These are phyloP conservation scores for Coreoperca whiteheadi DNA, from an alignment of 2,113 vertebrate species.

Conservation along the genomic window DNA sequence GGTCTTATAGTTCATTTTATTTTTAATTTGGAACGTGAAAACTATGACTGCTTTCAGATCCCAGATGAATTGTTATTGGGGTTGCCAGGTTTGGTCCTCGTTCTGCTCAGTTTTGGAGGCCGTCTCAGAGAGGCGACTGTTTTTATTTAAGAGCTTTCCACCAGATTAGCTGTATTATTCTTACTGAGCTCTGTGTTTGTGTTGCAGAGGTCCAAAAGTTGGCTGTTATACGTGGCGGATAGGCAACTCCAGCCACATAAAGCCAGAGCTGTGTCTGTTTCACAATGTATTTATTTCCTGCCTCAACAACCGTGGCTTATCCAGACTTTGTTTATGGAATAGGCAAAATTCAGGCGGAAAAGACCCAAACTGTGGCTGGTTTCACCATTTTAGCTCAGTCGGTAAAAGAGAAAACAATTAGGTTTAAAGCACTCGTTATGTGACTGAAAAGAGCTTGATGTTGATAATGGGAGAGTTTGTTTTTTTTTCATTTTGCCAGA, in stretches of 20 bases:
- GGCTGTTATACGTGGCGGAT: constrained; percentile 5
- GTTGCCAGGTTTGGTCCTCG: constrained; percentile 21
- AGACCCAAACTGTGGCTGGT: constrained; percentile 48
- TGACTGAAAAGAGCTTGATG: background rate
- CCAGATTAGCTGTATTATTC: constrained; percentile 68
- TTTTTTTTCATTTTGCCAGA: background rate
- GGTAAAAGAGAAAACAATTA: constrained; percentile 28
- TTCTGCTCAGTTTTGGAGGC: background rate
- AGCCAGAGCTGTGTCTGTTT: constrained; percentile 30
- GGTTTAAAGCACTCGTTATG: constrained; percentile 7
- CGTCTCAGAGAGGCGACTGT: background rate
- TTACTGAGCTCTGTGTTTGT: constrained; percentile 52
- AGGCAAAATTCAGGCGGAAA: constrained; percentile 42
- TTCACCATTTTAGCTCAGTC: constrained; percentile 22
- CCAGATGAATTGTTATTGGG: background rate
- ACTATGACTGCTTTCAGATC: constrained; percentile 24
- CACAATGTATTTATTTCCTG: constrained; percentile 57
- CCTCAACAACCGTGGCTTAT: constrained; percentile 38
- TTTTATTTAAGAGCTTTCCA: constrained; percentile 65
- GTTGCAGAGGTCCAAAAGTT: constrained; percentile 40
- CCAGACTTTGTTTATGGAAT: constrained; percentile 68
- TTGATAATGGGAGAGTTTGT: background rate
- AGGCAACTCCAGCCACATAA: constrained; percentile 38
- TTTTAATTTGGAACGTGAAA: constrained; percentile 41
- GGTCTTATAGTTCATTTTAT: constrained; percentile 20